Evolutionary conservation across 2,888 invertebrate species (phyloP).

Genomic region (Drosophila pseudotalamancana): DNA sequence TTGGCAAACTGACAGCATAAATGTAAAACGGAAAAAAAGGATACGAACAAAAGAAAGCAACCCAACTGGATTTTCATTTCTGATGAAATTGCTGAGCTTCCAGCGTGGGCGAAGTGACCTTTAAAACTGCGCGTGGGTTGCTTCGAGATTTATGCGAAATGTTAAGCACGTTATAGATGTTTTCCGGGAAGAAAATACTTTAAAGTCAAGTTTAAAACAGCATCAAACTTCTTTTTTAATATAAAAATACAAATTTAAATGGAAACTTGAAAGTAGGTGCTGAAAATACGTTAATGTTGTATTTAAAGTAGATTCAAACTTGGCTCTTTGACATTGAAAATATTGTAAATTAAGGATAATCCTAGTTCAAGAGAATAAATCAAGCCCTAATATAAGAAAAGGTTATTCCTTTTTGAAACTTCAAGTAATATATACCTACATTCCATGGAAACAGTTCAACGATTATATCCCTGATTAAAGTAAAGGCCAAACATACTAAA

Average conservation of each 20-base stretch:
- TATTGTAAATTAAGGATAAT: too few relatives aligned
- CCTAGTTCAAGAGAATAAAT: too few relatives aligned
- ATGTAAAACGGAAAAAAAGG: constrained; percentile 28
- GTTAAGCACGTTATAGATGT: neutral
- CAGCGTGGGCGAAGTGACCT: constrained; percentile 32
- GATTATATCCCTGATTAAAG: too few relatives aligned
- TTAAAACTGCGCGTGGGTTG: constrained; percentile 7
- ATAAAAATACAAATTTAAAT: neutral
- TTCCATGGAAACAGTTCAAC: too few relatives aligned
- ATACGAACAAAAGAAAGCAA: neutral
- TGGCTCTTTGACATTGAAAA: too few relatives aligned
- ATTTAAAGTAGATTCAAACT: too few relatives aligned
- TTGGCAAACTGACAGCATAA: constrained; percentile 26
- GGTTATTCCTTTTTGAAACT: too few relatives aligned
- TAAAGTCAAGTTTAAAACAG: neutral
- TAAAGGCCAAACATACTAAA: too few relatives aligned
- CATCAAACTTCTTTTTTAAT: neutral
- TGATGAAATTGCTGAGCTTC: constrained; percentile 16
- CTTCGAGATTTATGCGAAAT: neutral
- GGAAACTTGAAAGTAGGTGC: neutral
- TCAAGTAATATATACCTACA: too few relatives aligned
- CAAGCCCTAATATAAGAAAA: too few relatives aligned
- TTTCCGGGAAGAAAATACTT: neutral
- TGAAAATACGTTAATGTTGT: too few relatives aligned
- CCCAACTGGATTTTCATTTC: constrained; percentile 12